Evolutionary conservation across 2,113 vertebrate species (phyloP).

Genomic region (Physeter macrocephalus): DNA sequence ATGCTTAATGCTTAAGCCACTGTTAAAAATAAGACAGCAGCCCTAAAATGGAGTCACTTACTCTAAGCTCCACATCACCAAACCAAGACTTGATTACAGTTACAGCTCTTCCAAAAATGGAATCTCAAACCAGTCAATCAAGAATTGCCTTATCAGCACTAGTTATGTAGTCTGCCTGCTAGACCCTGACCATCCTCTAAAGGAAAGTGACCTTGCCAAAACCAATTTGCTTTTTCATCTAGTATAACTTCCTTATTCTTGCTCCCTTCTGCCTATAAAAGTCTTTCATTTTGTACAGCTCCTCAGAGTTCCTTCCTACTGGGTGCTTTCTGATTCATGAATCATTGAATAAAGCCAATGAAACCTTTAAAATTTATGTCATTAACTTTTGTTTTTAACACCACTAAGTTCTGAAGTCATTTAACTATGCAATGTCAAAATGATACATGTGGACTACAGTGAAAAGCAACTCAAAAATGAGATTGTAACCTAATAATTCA

Average conservation of each 20-base stretch:
- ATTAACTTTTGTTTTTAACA: neutral
- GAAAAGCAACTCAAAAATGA: neutral
- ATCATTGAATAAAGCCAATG: neutral
- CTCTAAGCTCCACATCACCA: neutral
- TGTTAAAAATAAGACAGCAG: neutral
- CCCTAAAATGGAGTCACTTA: neutral
- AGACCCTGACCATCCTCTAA: neutral
- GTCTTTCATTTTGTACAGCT: neutral
- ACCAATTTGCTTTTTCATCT: neutral
- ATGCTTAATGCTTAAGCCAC: neutral
- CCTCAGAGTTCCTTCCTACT: neutral
- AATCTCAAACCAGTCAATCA: neutral
- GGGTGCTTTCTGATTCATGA: neutral
- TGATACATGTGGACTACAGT: neutral
- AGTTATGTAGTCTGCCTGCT: neutral
- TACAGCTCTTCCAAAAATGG: neutral
- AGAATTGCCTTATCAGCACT: neutral
- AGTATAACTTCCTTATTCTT: neutral
- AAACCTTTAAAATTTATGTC: neutral
- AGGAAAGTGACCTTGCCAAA: neutral
- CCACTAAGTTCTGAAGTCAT: neutral
- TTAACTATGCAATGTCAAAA: neutral
- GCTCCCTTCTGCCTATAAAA: neutral
- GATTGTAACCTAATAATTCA: neutral
- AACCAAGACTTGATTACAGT: neutral